A percentile compares a stretch with the other conserved stretches of the same genome.
phyloP scores from a whole-genome alignment of 2,888 invertebrate species.

The Epinotia bilunana region DNA sequence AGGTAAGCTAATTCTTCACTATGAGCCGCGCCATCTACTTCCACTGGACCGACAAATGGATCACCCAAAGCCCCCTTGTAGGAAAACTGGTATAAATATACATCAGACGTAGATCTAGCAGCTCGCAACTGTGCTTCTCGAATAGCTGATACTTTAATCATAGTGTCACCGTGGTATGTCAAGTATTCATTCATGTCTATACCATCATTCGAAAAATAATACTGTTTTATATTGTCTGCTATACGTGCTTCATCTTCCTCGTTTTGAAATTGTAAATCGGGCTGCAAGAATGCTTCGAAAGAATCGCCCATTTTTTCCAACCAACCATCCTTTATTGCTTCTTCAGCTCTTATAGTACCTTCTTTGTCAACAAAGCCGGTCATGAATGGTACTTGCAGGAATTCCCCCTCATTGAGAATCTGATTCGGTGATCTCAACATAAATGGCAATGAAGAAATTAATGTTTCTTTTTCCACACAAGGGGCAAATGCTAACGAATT shows the following conservation, averaged over 20 bases:
- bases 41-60: constrained; percentile 62
- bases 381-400: constrained; percentile 68
- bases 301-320: constrained; percentile 66
- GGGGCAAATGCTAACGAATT: constrained; percentile 76
- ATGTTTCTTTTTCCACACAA: constrained; percentile 66
- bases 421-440: constrained; percentile 66
- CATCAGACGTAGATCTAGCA: constrained; percentile 50
- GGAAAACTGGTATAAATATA: constrained; percentile 76
- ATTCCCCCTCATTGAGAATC: constrained; percentile 61
- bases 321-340: constrained; percentile 66
- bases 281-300: constrained; percentile 69
- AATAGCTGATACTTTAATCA: constrained; percentile 71
- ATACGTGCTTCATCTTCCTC: constrained; percentile 54
- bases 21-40: constrained; percentile 65
- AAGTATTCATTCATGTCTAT: constrained; percentile 60
- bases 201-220: constrained; percentile 61
- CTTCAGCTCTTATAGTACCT: constrained; percentile 70
- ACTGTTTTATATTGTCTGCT: constrained; percentile 59
- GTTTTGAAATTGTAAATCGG: constrained; percentile 65
- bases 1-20: constrained; percentile 74
- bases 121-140: constrained; percentile 67
- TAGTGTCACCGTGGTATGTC: constrained; percentile 72
- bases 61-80: constrained; percentile 68
- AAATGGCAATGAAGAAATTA: constrained; percentile 60
- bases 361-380: constrained; percentile 74